Evolutionary conservation across 2,888 invertebrate genomes (phyloP).

Genomic region (Coleophora flavipennella): DNA sequence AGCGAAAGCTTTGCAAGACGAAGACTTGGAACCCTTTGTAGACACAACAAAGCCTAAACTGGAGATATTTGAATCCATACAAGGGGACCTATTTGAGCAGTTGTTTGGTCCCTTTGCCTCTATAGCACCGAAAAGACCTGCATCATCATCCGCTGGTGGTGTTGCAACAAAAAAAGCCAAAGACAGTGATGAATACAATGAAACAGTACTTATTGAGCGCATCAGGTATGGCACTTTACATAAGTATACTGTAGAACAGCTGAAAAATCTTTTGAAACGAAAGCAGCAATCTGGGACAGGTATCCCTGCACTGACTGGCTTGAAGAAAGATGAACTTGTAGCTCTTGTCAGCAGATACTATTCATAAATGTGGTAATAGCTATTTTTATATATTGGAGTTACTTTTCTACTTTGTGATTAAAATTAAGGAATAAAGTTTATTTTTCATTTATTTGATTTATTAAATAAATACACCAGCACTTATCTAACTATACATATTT

Average conservation of each 20-base stretch:
- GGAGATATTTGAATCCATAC: conserved; percentile 32
- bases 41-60: conserved; percentile 64
- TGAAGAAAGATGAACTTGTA: conserved; percentile 51
- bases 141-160: conserved; percentile 16
- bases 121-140: conserved; percentile 34
- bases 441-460: not conserved
- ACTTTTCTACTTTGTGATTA: conserved; percentile 7
- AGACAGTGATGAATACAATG: conserved; percentile 32
- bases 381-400: conserved; percentile 6
- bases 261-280: conserved; percentile 43
- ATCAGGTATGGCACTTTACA: conserved; percentile 31
- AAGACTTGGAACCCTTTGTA: conserved; percentile 60
- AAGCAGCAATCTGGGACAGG: conserved; percentile 18
- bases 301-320: conserved; percentile 38
- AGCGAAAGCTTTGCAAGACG: conserved; percentile 75
- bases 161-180: conserved; percentile 30
- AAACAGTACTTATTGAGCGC: conserved; percentile 31
- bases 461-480: too few species aligned
- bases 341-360: conserved; percentile 27
- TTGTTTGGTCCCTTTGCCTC: conserved; percentile 55
- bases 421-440: not conserved
- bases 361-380: too few species aligned
- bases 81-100: conserved; percentile 52
- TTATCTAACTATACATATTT: not conserved
- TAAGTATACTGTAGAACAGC: conserved; percentile 42